Conservation (phyloP, 2,888 invertebrate species). For the Germaria angustata region DNA sequence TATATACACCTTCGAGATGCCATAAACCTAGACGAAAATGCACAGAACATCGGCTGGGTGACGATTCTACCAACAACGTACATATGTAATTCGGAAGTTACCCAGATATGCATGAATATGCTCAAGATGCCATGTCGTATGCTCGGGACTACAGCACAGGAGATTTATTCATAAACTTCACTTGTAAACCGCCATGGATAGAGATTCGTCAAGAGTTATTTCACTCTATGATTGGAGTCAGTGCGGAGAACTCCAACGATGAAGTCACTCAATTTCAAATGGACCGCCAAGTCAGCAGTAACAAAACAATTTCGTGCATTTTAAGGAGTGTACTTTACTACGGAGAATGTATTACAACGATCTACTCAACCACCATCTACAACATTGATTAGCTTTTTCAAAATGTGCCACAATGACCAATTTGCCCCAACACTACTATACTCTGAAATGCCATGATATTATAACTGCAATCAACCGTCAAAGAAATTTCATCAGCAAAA, state of each 20-base stretch:
- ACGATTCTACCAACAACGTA: constrained; percentile 35
- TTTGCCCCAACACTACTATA: neutral
- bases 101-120: constrained; percentile 30
- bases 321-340: constrained; percentile 69
- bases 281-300: neutral
- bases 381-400: neutral
- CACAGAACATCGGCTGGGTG: too few relatives aligned
- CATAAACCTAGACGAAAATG: too few relatives aligned
- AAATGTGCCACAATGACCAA: neutral
- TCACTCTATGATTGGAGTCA: neutral
- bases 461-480: neutral
- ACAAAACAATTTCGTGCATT: neutral
- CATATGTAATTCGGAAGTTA: constrained; percentile 30
- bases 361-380: neutral
- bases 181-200: neutral
- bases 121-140: neutral
- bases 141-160: neutral
- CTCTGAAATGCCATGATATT: neutral
- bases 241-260: neutral
- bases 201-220: neutral
- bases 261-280: neutral
- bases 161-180: neutral
- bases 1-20: too few relatives aligned
- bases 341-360: neutral
- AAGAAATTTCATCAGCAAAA: neutral